phyloP scores from a whole-genome alignment of 2,888 invertebrate species.

The Aethes cnicana region DNA sequence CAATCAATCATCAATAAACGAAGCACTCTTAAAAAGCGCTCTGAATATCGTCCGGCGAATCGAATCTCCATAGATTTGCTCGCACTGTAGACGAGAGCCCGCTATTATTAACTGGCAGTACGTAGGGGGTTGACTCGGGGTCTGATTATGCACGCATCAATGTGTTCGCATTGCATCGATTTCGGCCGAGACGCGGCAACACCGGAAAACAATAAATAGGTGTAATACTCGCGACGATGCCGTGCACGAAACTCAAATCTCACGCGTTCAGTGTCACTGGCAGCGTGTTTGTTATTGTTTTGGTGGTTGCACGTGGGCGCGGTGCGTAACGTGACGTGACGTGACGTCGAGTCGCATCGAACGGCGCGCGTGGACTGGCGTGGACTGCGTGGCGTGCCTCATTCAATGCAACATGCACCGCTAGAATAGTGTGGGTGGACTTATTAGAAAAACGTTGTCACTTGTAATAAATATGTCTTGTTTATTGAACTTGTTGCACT shows the following conservation, averaged over 20 bases:
- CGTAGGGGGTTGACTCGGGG: slow-evolving; percentile 65
- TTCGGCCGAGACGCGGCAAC: slow-evolving; percentile 46
- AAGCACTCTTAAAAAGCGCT: neutral
- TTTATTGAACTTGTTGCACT: too few species aligned
- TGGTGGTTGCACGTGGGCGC: slow-evolving; percentile 60
- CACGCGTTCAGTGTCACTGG: too few species aligned
- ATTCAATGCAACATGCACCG: slow-evolving; percentile 61
- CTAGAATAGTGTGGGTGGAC: slow-evolving; percentile 61
- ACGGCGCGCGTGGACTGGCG: slow-evolving; percentile 77
- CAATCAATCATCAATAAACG: neutral
- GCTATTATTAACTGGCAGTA: slow-evolving; percentile 64
- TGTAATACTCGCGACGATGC: too few species aligned
- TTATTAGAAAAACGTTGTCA: too few species aligned
- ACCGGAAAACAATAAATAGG: slow-evolving; percentile 16
- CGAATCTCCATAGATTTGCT: slow-evolving; percentile 4
- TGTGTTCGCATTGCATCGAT: slow-evolving; percentile 77
- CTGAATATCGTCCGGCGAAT: slow-evolving; percentile 7
- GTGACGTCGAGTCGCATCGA: slow-evolving; percentile 63
- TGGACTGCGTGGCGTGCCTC: slow-evolving; percentile 47
- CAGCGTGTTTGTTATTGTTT: slow-evolving; percentile 49
- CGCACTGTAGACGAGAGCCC: slow-evolving; percentile 57
- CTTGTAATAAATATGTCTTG: too few species aligned
- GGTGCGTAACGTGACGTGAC: slow-evolving; percentile 35
- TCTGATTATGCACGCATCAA: slow-evolving; percentile 77
- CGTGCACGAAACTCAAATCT: too few species aligned